A percentile compares a stretch with the other conserved stretches of the same genome.
These are phyloP conservation scores for Sycophila texana DNA, from an alignment of 2,888 invertebrate genomes.

Conservation along the genomic window DNA sequence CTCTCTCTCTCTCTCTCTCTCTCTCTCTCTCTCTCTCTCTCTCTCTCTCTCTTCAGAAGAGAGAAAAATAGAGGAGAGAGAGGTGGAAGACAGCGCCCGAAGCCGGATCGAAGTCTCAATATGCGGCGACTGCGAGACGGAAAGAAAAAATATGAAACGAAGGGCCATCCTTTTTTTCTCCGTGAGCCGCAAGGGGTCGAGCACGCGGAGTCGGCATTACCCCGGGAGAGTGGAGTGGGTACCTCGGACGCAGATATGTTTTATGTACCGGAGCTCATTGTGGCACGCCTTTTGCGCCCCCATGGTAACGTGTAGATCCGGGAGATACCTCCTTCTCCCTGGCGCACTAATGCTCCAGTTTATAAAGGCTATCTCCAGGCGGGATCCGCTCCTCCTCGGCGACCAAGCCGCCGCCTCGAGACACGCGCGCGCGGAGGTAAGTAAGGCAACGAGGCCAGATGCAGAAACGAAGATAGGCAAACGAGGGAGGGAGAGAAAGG, in stretches of 20 bases:
- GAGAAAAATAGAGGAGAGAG: conserved; percentile 7
- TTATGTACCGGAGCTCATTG: conserved; percentile 72
- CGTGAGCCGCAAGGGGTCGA: conserved; percentile 32
- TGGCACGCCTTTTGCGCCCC: conserved; percentile 67
- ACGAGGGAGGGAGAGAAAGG: conserved; percentile 40
- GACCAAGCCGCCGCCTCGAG: conserved; percentile 9
- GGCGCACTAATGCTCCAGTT: conserved; percentile 74
- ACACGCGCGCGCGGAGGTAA: conserved; percentile 22
- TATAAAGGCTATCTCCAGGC: conserved; percentile 68
- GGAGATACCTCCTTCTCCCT: conserved; percentile 67
- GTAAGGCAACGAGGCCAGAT: conserved; percentile 50
- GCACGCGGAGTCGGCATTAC: conserved; percentile 30
- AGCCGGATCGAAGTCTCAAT: conserved; percentile 55
- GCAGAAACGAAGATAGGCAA: conserved; percentile 50
- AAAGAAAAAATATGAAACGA: conserved; percentile 43
- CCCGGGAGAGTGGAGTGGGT: conserved; percentile 55
- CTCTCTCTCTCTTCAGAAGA: too few species aligned
- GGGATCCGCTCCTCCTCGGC: conserved; percentile 60
- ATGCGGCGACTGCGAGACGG: conserved; percentile 6
- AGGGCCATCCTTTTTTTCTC: conserved; percentile 35
- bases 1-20: background rate
- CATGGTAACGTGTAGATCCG: conserved; percentile 67
- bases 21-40: too few species aligned
- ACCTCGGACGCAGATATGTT: conserved; percentile 69
- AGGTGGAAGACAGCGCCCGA: background rate